Conservation (phyloP, 2,113 vertebrate genomes). For the Dryoscopus gambensis region DNA sequence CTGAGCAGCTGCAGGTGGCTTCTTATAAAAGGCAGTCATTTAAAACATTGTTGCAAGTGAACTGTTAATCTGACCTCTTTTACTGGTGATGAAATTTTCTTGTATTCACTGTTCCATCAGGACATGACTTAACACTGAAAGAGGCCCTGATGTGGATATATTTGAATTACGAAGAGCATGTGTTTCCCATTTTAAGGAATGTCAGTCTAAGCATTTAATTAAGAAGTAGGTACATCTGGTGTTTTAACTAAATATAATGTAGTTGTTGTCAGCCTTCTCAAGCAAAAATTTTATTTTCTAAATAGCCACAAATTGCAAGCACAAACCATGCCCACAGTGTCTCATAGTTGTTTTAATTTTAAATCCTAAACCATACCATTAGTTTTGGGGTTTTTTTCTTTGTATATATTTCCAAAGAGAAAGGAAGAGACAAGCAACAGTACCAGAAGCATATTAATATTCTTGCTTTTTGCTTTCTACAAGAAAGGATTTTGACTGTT, state of each 20-base stretch:
- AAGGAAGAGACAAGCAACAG: not conserved
- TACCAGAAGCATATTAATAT: not conserved
- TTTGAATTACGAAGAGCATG: not conserved
- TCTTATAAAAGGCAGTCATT: not conserved
- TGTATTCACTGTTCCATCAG: not conserved
- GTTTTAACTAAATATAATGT: not conserved
- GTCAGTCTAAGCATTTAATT: conserved; percentile 14
- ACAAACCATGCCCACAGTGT: not conserved
- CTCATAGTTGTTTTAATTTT: not conserved
- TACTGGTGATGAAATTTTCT: not conserved
- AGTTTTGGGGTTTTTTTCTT: not conserved
- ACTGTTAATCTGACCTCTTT: not conserved
- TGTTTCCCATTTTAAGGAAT: conserved; percentile 28
- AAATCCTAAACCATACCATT: not conserved
- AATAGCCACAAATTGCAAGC: not conserved
- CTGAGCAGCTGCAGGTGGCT: not conserved
- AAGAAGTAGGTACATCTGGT: not conserved
- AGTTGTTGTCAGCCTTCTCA: conserved; percentile 9
- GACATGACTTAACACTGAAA: not conserved
- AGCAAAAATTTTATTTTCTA: not conserved
- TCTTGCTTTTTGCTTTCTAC: not conserved
- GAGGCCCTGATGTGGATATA: not conserved
- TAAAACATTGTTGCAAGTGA: not conserved
- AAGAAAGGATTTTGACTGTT: not conserved
- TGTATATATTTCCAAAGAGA: not conserved